A percentile compares a stretch with the other conserved stretches of the same genome.
Evolutionary conservation across 2,888 invertebrate genomes (phyloP).

Genomic region (Adineta ricciae): DNA sequence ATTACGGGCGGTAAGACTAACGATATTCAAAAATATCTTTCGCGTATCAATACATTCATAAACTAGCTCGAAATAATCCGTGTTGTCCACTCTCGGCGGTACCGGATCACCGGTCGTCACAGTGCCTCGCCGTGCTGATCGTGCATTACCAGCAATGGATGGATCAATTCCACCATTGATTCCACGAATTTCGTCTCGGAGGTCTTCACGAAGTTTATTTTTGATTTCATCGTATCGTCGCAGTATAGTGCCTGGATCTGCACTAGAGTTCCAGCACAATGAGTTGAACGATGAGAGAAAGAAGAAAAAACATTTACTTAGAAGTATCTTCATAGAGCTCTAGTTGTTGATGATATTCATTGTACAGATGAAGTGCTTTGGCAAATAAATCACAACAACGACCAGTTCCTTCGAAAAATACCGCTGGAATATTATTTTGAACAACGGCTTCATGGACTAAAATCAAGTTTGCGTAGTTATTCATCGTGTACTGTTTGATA

Average conservation of each 20-base stretch:
- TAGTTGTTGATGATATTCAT: not conserved
- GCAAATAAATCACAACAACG: conserved; percentile 17
- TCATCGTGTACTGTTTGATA: too few relatives aligned
- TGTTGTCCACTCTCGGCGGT: not conserved
- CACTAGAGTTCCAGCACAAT: not conserved
- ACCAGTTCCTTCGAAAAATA: not conserved
- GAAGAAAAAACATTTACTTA: not conserved
- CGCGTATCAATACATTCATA: not conserved
- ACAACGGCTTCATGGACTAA: not conserved
- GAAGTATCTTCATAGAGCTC: not conserved
- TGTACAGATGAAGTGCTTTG: not conserved
- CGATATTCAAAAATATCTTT: not conserved
- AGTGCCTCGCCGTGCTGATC: not conserved
- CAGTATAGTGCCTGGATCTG: not conserved
- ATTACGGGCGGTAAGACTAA: not conserved
- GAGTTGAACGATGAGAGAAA: too few relatives aligned
- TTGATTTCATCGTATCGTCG: not conserved
- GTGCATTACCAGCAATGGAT: not conserved
- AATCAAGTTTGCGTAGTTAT: too few relatives aligned
- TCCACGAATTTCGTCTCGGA: not conserved
- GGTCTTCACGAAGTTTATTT: not conserved
- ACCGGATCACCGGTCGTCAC: not conserved
- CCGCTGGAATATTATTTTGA: not conserved
- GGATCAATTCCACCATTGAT: not conserved
- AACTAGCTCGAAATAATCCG: not conserved